phyloP scores from a whole-genome alignment of 2,113 vertebrate species.

The Passer domesticus region DNA sequence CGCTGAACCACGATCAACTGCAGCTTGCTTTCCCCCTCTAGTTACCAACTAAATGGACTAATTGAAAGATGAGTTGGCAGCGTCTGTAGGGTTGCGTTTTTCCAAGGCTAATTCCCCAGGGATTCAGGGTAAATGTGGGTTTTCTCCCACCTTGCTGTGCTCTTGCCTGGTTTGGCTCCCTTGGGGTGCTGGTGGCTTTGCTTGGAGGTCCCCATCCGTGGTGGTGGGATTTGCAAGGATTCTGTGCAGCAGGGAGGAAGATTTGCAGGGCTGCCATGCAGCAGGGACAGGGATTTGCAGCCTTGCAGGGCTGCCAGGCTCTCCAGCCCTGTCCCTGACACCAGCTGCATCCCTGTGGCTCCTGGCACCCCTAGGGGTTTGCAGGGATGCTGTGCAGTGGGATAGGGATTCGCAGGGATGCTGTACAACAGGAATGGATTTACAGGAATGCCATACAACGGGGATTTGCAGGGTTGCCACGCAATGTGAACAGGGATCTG shows the following conservation, averaged over 20 bases:
- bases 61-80: constrained; percentile 1
- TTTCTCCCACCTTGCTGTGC: not conserved
- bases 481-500: not conserved
- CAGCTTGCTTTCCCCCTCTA: not conserved
- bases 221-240: not conserved
- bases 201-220: not conserved
- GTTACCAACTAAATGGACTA: not conserved
- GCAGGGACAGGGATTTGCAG: not conserved
- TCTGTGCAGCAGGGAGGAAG: not conserved
- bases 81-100: not conserved
- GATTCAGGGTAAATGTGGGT: not conserved
- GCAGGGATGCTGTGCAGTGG: not conserved
- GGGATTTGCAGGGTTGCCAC: not conserved
- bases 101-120: not conserved
- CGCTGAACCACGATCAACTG: not conserved
- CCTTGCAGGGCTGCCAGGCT: not conserved
- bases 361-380: not conserved
- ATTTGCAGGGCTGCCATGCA: not conserved
- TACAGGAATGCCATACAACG: not conserved
- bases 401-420: not conserved
- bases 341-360: not conserved
- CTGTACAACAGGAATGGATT: not conserved
- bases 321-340: not conserved
- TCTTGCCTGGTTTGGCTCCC: not conserved
- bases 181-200: not conserved